Base-by-base conservation (phyloP, 2,797 vertebrate genomes). In the Micrastur ruficollis region DNA sequence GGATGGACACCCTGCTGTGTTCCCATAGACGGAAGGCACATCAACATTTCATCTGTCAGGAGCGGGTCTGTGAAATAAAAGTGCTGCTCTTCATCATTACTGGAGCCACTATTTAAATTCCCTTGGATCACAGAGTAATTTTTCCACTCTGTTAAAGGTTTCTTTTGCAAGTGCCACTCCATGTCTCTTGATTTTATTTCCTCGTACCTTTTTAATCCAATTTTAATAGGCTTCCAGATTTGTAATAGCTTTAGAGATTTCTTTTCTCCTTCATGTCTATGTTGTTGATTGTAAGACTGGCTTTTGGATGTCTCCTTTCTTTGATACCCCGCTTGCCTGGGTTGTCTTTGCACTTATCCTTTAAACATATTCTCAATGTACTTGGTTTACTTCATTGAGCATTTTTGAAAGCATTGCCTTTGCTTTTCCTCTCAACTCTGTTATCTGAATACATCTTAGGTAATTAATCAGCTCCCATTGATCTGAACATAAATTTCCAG, bases 391-490 rank as follows among this genome's bases (percentile, higher is more conserved):
- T 95, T 97, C 95, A 97, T 94, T 96, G 96, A 97, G 96, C 82
- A 91, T 93, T 96, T 97, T 73, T 97, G 97, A 98, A 96, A 97
- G 97, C 97, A 88, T 75, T 97, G 96, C 97, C 93, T 98, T 96
- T 97, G 92, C 97, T 94, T 95, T 95, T 96, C 89, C 97, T 97
- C 96, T 97, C 95, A 88, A 63, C 94, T 96, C 96, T 95, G 97
- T 97, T 97, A 97, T 97, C 97, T 97, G 97, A 97, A 98, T 98
- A 96, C 96, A 97, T 97, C 97, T 97, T 97, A 97, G 97, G 97
- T 97, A 98, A 98, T 98, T 98, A 98, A 98, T 97, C 97, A 98
- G 95, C 95, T 96, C 93, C 97, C 95, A 97, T 98, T 98, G 97
- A 98, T 97, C 96, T 96, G 96, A 97, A 97, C 96, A 97, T 95